Base-by-base conservation (phyloP, 2,797 vertebrate species). In the Gorsachius magnificus region DNA sequence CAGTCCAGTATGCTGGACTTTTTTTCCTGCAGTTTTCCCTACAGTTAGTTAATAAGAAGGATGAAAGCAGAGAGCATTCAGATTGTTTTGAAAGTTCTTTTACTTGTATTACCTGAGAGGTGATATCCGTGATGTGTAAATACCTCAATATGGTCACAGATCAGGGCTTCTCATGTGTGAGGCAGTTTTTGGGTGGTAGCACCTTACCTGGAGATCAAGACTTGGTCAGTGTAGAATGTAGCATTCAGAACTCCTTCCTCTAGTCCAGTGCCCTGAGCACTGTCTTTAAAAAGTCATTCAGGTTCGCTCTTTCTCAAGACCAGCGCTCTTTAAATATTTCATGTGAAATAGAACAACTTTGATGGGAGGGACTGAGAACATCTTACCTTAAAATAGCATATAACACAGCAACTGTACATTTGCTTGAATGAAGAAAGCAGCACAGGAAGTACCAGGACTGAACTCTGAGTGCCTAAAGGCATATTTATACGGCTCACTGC, bases 191-290 rank as follows among this genome's bases (percentile, higher is more conserved):
- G 31, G 25, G 29, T 74, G 61, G 29, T 51, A 38, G 12, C 4
- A 0, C 54, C 68, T 96, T 50, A 68, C 18, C 10, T 71, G 45
- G 50, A 78, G 43, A 43, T 26, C 3, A 1, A 64, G 78, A 68
- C 28, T 82, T 11, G 7, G 26, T 35, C 61, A 46, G 4, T 0
- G 0, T 17, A 57, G 35, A 84, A 68, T 0, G 0, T 6, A 38
- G 10, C 13, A 56, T 68, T 87, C 8, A 5, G 41, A 85, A 65
- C 14, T 69, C n/a, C 43, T 82, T 89, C 28, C 22, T 82, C 21
- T 51, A 66, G 12, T 53, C 77, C 43, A 65, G 10, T 51, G 13
- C 14, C 29, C 20, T 76, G 33, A 87, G 22, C 29, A 5, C 19
- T 69, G 46, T 58, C 60, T 83, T 74, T 81, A 63, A 51, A 85